Percentiles rank a stretch among this genome's conserved stretches.
phyloP scores from a whole-genome alignment of 2,113 vertebrate genomes.

The human region DNA sequence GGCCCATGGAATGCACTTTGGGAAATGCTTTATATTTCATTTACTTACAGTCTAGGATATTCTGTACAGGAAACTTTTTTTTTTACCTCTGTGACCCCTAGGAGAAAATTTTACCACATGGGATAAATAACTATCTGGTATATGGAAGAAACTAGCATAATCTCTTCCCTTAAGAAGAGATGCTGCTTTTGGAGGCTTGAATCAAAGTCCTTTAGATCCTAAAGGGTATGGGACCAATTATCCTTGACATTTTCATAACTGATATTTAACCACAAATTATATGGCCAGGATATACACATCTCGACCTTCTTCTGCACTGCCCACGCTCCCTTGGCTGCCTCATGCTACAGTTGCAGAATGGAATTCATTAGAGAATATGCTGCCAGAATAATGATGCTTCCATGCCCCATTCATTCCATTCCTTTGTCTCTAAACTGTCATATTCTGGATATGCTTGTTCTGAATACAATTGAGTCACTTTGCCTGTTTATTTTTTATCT shows the following conservation, averaged over 20 bases:
- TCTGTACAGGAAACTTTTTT: background rate
- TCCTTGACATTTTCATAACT: background rate
- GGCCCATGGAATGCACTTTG: background rate
- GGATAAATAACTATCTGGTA: background rate
- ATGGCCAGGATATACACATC: background rate
- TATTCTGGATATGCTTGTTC: background rate
- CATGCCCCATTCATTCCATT: background rate
- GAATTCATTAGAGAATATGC: background rate
- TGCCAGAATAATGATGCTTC: rapidly evolving
- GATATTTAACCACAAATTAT: background rate
- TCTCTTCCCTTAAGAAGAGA: background rate
- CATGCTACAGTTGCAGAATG: background rate
- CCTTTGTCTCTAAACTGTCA: background rate
- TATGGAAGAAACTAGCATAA: background rate
- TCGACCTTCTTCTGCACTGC: background rate
- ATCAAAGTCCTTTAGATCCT: background rate
- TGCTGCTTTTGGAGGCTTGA: background rate
- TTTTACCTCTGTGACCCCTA: background rate
- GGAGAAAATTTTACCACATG: background rate
- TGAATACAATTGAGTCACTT: background rate
- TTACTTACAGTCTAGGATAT: background rate
- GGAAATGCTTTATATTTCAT: background rate
- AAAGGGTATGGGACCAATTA: background rate
- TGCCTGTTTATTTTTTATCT: background rate
- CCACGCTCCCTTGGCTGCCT: background rate